These are phyloP conservation scores for Drosophila dunni DNA, from an alignment of 1,140 invertebrate genomes.

Conservation along the genomic window DNA sequence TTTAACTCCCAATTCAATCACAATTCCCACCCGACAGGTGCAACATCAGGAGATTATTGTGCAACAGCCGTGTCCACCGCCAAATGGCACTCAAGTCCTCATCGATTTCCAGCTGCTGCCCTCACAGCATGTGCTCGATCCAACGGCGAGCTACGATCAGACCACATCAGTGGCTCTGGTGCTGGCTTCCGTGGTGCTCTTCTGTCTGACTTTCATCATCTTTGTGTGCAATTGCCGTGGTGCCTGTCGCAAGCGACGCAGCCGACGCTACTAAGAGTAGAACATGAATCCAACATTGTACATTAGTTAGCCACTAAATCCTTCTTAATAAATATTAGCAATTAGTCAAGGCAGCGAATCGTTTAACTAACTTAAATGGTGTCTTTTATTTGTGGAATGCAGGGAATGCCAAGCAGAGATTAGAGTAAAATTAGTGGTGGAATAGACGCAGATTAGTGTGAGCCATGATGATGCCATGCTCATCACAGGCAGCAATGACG, in stretches of 20 bases:
- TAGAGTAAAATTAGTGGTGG: slow-evolving; percentile 91
- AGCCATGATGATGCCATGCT: slow-evolving; percentile 94
- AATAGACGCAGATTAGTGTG: slow-evolving; percentile 97
- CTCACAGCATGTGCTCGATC: slow-evolving; percentile 84
- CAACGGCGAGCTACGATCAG: slow-evolving; percentile 85
- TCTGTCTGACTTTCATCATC: slow-evolving; percentile 86
- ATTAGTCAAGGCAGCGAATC: slow-evolving; percentile 65
- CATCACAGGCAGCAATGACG: slow-evolving; percentile 96
- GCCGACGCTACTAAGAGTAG: slow-evolving; percentile 54
- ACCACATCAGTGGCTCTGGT: slow-evolving; percentile 86
- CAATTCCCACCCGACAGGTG: slow-evolving; percentile 85
- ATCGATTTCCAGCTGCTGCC: slow-evolving; percentile 86
- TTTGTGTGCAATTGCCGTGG: slow-evolving; percentile 87
- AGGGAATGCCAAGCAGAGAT: not conserved
- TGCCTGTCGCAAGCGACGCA: slow-evolving; percentile 71
- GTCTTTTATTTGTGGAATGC: slow-evolving; percentile 43
- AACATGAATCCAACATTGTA: slow-evolving; percentile 40
- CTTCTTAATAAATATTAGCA: slow-evolving; percentile 56
- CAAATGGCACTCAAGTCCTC: slow-evolving; percentile 90
- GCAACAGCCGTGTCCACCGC: slow-evolving; percentile 90
- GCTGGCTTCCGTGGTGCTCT: slow-evolving; percentile 87
- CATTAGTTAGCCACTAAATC: slow-evolving; percentile 70
- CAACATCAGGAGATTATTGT: slow-evolving; percentile 93
- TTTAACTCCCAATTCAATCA: not conserved
- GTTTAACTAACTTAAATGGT: slow-evolving; percentile 70